Percentiles rank a stretch among this genome's conserved stretches.
Evolutionary conservation across 1,140 invertebrate genomes (phyloP).

Genomic region (Gonatopus flavifemur): DNA sequence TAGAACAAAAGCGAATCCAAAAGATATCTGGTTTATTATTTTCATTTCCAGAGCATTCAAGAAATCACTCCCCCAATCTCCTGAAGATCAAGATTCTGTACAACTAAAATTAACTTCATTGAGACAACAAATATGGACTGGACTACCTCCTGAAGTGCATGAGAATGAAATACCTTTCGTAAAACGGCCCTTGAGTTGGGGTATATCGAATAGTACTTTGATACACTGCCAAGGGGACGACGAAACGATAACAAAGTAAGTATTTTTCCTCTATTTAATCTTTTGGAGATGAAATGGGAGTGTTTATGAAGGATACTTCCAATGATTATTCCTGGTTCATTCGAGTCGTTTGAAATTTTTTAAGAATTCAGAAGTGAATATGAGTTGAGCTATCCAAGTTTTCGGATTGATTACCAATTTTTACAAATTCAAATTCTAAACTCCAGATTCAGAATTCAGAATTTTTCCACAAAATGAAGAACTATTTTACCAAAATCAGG

Average conservation of each 20-base stretch:
- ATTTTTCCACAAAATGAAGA: too few species aligned
- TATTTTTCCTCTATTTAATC: constrained; percentile 5
- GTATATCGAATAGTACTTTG: constrained; percentile 60
- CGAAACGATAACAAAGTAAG: constrained; percentile 59
- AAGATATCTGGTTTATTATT: constrained; percentile 1
- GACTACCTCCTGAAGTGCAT: constrained; percentile 27
- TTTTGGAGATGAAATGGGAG: constrained; percentile 2
- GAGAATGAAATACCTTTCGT: constrained; percentile 18
- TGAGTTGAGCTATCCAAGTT: too few species aligned
- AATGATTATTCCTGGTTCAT: too few species aligned
- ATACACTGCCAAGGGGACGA: constrained; percentile 57
- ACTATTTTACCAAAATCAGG: too few species aligned
- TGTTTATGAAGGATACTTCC: too few species aligned
- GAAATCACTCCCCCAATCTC: constrained; percentile 37
- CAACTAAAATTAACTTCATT: constrained; percentile 61
- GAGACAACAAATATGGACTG: constrained; percentile 64
- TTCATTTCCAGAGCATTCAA: constrained; percentile 27
- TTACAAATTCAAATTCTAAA: too few species aligned
- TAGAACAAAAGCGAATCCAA: too few species aligned
- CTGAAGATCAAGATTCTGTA: constrained; percentile 56
- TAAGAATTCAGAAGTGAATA: too few species aligned
- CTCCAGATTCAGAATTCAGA: too few species aligned
- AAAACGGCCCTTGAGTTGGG: constrained; percentile 63
- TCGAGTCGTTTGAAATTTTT: too few species aligned
- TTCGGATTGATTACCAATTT: too few species aligned